These are phyloP conservation scores for Umimayanthus chanpuru DNA, from an alignment of 92 coral and sea anemone species.

Conservation along the genomic window DNA sequence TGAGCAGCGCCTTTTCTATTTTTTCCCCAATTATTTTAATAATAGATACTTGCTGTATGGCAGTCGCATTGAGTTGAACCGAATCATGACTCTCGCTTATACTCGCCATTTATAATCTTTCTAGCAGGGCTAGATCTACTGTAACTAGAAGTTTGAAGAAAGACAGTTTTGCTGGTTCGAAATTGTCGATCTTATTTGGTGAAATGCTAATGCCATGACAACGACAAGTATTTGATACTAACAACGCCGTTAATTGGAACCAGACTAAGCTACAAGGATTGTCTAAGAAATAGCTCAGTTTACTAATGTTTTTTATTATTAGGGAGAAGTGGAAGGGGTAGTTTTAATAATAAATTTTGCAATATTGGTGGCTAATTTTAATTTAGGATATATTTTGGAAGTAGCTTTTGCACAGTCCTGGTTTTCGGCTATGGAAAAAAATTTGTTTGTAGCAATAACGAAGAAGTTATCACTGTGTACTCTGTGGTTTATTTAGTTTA, in stretches of 20 bases:
- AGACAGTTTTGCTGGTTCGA: constrained; percentile 34
- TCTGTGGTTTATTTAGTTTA: too few species aligned
- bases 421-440: not conserved
- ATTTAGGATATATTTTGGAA: not conserved
- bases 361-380: not conserved
- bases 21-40: not conserved
- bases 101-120: not conserved
- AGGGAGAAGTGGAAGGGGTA: not conserved
- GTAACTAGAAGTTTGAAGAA: not conserved
- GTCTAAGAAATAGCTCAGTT: constrained; percentile 20
- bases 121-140: constrained; percentile 10
- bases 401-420: not conserved
- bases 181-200: constrained; percentile 10
- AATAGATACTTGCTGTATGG: not conserved
- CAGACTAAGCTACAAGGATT: not conserved
- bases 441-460: not conserved
- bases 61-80: not conserved
- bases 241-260: not conserved
- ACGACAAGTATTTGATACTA: not conserved
- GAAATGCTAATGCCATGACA: not conserved
- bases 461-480: too few species aligned
- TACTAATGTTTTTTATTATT: not conserved
- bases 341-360: not conserved
- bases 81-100: not conserved
- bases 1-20: not conserved